phyloP scores from a whole-genome alignment of 2,888 invertebrate species.

The Trachelus tabidus region DNA sequence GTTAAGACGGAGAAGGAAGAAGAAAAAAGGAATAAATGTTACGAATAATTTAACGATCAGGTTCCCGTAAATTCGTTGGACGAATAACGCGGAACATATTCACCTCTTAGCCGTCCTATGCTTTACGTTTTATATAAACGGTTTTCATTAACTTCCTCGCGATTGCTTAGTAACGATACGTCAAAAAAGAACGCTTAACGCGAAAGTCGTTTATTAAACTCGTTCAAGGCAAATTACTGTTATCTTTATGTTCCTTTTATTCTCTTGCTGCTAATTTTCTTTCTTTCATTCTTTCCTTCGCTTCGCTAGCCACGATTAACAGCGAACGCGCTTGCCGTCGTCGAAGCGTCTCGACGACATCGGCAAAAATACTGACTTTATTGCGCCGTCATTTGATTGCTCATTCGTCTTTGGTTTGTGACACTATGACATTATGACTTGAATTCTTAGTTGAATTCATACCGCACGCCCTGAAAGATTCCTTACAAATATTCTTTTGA shows the following conservation, averaged over 20 bases:
- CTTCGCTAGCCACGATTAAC: not conserved
- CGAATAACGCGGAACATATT: not conserved
- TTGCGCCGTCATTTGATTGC: slow-evolving; percentile 38
- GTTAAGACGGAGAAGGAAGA: not conserved
- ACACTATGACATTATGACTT: not conserved
- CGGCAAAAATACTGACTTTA: slow-evolving; percentile 37
- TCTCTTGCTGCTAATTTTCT: not conserved
- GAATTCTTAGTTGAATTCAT: not conserved
- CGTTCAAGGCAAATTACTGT: not conserved
- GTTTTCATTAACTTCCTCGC: not conserved
- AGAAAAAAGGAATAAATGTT: not conserved
- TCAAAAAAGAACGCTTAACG: not conserved
- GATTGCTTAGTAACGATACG: not conserved
- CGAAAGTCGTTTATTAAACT: not conserved
- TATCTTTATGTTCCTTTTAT: not conserved
- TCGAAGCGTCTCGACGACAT: not conserved
- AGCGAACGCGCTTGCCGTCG: not conserved
- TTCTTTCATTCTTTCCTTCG: not conserved
- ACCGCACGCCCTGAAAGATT: not conserved
- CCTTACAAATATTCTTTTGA: slow-evolving; percentile 16
- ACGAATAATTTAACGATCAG: not conserved
- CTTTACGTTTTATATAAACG: not conserved
- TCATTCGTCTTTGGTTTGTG: slow-evolving; percentile 22
- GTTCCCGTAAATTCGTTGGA: not conserved
- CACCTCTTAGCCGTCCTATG: not conserved